Evolutionary conservation across 2,113 vertebrate genomes (phyloP), one percentile per base, ranked within the genome.

Genomic region (Strix aluco): DNA sequence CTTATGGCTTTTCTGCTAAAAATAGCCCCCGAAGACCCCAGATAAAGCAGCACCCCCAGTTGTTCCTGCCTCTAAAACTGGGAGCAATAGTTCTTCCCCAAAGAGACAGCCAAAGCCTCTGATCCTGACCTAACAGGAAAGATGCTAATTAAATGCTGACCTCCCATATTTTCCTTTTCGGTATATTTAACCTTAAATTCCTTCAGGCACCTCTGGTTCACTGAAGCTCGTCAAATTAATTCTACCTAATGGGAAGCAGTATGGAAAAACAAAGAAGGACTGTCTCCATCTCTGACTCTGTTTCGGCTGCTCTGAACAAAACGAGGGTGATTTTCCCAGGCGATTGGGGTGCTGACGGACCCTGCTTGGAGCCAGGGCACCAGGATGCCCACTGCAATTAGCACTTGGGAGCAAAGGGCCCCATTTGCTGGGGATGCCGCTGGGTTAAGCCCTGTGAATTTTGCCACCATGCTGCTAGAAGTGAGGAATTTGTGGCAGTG

Each of bases 181-280:
- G 86, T 95, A 63, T 80, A 71, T 95, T 97, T 98, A 98, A 95
- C 96, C 91, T 92, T 96, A 96, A 93, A 97, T 97, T 97, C 96
- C 96, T 97, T 78, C 73, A 86, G 92, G 90, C 93, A 92, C 91
- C 92, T 73, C 84, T 95, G 91, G 82, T 71, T 96, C 74, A 15
- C 58, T 89, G 90, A 91, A 95, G 88, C 96, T 92, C 63, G 8
- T 96, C 94, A 94, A 77, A 98, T 92, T 93, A 86, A 83, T 86
- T 49, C 90, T 92, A 81, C 62, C 92, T 95, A 89, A 91, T 71
- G 86, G 94, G 69, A 92, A 89, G 54, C 63, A 67, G 77, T 44
- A 10, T 10, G 58, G 78, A 70, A 92, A 87, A 96, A 96, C 96
- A 95, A 91, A 91, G 90, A 32, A 55, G 30, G 79, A 69, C 51